Percentiles rank a stretch among this genome's conserved stretches.
Evolutionary conservation across 2,888 invertebrate species (phyloP).

Genomic region (Caradrina kadenii): DNA sequence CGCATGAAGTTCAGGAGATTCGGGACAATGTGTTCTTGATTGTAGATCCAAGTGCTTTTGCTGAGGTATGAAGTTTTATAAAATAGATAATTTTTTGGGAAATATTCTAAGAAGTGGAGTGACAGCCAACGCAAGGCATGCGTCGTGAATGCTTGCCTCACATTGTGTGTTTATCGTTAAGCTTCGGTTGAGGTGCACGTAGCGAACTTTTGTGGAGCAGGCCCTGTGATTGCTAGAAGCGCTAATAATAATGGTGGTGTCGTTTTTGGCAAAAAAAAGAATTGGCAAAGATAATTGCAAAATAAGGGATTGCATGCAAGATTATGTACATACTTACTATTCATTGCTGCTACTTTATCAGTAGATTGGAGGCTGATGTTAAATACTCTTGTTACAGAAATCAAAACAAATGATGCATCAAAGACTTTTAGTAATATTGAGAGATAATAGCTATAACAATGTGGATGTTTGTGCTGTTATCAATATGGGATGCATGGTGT

Average conservation of each 20-base stretch:
- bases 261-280: too few relatives aligned
- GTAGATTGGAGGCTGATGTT: not conserved
- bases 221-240: too few relatives aligned
- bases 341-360: not conserved
- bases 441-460: conserved; percentile 72
- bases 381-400: conserved; percentile 73
- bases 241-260: too few relatives aligned
- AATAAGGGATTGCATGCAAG: too few relatives aligned
- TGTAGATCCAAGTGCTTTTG: conserved; percentile 93
- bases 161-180: too few relatives aligned
- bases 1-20: conserved; percentile 90
- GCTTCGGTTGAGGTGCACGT: too few relatives aligned
- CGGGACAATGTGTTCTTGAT: conserved; percentile 91
- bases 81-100: not conserved
- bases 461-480: conserved; percentile 75
- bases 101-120: not conserved
- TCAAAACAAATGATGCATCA: conserved; percentile 84
- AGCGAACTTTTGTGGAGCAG: too few relatives aligned
- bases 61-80: conserved; percentile 86
- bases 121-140: not conserved
- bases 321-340: too few relatives aligned
- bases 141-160: too few relatives aligned
- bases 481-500: conserved; percentile 78
- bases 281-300: too few relatives aligned
- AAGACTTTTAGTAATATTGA: conserved; percentile 73